Evolutionary conservation across 2,888 invertebrate genomes (phyloP).

Genomic region (Macaria liturata): DNA sequence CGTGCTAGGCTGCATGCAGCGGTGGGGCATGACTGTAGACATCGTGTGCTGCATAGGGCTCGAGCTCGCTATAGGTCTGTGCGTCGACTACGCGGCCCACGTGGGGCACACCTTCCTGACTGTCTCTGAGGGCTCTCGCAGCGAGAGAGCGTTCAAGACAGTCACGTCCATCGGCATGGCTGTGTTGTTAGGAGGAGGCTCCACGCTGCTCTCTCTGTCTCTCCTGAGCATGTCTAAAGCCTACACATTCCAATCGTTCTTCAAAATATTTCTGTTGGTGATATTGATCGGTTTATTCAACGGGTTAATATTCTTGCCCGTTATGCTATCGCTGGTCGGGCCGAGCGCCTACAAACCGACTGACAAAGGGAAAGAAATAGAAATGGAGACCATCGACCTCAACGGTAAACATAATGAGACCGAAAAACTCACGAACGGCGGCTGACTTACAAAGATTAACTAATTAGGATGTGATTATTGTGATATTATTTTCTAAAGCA

Average conservation of each 20-base stretch:
- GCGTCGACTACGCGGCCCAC: constrained; percentile 93
- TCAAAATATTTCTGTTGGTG: constrained; percentile 89
- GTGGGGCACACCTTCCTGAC: constrained; percentile 92
- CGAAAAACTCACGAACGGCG: constrained; percentile 37
- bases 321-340: constrained; percentile 88
- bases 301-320: constrained; percentile 89
- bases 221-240: constrained; percentile 88
- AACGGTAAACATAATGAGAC: constrained; percentile 54
- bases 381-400: constrained; percentile 62
- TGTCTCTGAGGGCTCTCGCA: constrained; percentile 73
- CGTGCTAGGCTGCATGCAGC: constrained; percentile 90
- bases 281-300: constrained; percentile 91
- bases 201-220: constrained; percentile 88
- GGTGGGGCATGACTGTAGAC: constrained; percentile 92
- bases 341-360: constrained; percentile 78
- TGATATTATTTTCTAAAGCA: constrained; percentile 27
- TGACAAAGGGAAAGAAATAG: constrained; percentile 41
- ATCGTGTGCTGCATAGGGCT: constrained; percentile 91
- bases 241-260: constrained; percentile 90
- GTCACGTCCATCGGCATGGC: constrained; percentile 89
- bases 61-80: constrained; percentile 91
- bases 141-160: constrained; percentile 85
- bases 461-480: constrained; percentile 18
- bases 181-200: constrained; percentile 90
- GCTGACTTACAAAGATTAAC: constrained; percentile 15